phyloP scores from a whole-genome alignment of 1,140 invertebrate species.

The Pinna nobilis region DNA sequence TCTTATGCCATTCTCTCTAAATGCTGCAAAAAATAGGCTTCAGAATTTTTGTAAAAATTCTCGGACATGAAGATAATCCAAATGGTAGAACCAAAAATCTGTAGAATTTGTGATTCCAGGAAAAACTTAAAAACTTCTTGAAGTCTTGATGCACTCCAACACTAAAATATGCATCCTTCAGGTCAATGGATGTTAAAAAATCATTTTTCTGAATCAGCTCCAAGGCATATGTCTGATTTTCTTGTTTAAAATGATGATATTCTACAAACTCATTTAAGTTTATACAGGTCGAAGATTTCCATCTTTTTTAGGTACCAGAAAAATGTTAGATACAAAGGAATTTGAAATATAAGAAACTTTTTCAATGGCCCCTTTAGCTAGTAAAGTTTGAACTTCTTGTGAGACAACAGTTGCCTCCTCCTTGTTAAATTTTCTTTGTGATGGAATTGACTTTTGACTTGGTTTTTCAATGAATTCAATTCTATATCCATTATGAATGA shows the following conservation, averaged over 20 bases:
- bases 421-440: background rate
- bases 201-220: too few relatives aligned
- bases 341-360: background rate
- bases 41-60: too few relatives aligned
- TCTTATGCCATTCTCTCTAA: too few relatives aligned
- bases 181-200: too few relatives aligned
- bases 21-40: too few relatives aligned
- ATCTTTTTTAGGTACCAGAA: background rate
- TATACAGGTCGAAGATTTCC: background rate
- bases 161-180: too few relatives aligned
- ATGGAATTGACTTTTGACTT: background rate
- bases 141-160: too few relatives aligned
- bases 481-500: background rate
- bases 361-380: background rate
- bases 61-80: too few relatives aligned
- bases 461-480: constrained; percentile 1
- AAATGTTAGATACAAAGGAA: background rate
- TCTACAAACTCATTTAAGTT: background rate
- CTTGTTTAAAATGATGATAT: constrained; percentile 8
- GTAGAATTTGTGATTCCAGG: too few relatives aligned
- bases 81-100: too few relatives aligned
- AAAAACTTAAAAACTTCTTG: too few relatives aligned
- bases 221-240: background rate
- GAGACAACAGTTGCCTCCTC: too few relatives aligned
- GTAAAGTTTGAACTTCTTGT: background rate